These are phyloP conservation scores for Podargus strigoides DNA, from an alignment of 2,797 vertebrate genomes.

Conservation along the genomic window DNA sequence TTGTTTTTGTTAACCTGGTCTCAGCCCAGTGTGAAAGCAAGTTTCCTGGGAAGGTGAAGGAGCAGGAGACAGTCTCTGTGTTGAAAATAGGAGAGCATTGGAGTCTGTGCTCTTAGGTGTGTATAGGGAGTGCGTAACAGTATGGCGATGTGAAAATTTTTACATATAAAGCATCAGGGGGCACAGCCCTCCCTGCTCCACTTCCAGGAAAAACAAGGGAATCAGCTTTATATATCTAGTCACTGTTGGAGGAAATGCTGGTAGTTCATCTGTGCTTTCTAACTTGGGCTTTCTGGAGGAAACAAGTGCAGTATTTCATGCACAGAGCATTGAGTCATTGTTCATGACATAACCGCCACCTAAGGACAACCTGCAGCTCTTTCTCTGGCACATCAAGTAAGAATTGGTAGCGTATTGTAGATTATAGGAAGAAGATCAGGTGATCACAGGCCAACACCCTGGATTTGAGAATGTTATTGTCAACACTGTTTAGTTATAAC, in stretches of 20 bases:
- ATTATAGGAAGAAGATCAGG: background rate
- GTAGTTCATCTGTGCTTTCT: background rate
- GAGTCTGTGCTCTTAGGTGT: background rate
- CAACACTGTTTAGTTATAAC: background rate
- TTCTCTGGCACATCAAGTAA: background rate
- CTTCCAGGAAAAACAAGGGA: background rate
- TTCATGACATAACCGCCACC: background rate
- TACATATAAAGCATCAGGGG: background rate
- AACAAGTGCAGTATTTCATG: background rate
- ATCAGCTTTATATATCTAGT: background rate
- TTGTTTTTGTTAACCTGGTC: constrained; percentile 9
- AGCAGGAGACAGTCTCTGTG: background rate
- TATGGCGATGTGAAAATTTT: background rate
- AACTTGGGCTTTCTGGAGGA: background rate
- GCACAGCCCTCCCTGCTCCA: background rate
- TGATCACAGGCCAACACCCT: background rate
- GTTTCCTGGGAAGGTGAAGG: background rate
- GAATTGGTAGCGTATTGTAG: fast-evolving
- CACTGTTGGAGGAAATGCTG: fast-evolving
- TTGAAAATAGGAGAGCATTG: fast-evolving
- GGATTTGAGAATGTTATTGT: background rate
- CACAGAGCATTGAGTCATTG: background rate
- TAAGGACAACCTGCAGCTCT: background rate
- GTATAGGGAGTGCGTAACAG: fast-evolving
- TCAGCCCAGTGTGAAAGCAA: background rate